Conservation (phyloP, 2,113 vertebrate genomes). For the Dascyllus trimaculatus region DNA sequence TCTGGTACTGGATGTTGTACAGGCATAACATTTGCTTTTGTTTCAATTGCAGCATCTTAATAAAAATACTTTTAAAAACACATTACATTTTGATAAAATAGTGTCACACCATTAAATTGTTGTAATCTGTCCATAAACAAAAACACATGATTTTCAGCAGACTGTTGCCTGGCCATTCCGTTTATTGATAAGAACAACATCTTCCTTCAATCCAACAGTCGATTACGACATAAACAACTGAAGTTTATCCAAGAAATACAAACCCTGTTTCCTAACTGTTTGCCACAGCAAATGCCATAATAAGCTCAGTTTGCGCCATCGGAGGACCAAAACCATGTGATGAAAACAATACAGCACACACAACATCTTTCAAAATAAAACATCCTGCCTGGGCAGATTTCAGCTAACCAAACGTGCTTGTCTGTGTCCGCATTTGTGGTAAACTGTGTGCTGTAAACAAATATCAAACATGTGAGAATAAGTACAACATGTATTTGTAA, state of each 20-base stretch:
- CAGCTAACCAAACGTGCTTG: not conserved
- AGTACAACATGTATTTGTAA: not conserved
- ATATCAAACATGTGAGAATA: not conserved
- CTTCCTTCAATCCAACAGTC: too few relatives aligned
- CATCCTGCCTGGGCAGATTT: not conserved
- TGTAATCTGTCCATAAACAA: not conserved
- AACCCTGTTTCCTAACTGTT: not conserved
- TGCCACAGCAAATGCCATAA: constrained; percentile 15
- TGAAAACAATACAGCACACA: constrained; percentile 9
- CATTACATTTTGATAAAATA: not conserved
- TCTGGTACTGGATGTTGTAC: too few relatives aligned
- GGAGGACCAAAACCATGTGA: constrained; percentile 4
- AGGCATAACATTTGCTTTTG: not conserved
- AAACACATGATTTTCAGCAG: constrained; percentile 7
- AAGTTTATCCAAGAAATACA: constrained; percentile 4
- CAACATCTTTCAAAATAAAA: constrained; percentile 16
- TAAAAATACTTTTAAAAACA: not conserved
- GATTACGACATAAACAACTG: not conserved
- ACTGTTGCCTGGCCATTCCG: constrained; percentile 8
- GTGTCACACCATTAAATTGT: not conserved
- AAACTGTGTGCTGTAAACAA: not conserved
- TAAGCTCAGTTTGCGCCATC: not conserved
- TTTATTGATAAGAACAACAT: not conserved
- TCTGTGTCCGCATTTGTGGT: constrained; percentile 13
- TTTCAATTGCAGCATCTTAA: not conserved